Percentiles rank a stretch among this genome's conserved stretches.
These are phyloP conservation scores for Morone saxatilis DNA, from an alignment of 2,113 vertebrate genomes.

Conservation along the genomic window DNA sequence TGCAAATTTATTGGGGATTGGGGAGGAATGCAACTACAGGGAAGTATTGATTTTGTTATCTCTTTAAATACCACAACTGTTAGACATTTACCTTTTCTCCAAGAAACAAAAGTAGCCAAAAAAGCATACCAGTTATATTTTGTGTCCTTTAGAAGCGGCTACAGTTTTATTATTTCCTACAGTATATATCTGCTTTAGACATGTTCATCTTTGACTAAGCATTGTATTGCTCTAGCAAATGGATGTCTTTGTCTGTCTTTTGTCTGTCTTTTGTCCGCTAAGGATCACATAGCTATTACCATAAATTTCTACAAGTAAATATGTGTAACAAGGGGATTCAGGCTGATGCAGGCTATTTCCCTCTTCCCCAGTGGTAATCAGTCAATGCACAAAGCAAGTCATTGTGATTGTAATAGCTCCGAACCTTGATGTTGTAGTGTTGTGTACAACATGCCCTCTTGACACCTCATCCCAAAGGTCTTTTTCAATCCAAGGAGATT, in stretches of 20 bases:
- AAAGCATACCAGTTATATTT: background rate
- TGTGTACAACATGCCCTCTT: slow-evolving; percentile 56
- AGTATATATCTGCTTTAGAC: background rate
- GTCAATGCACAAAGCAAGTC: slow-evolving; percentile 67
- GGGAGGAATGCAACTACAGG: background rate
- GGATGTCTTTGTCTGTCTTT: slow-evolving; percentile 5
- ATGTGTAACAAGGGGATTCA: slow-evolving; percentile 54
- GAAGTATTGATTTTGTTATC: slow-evolving; percentile 42
- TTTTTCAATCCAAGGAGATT: slow-evolving; percentile 60
- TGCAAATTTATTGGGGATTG: background rate
- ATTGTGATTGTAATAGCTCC: slow-evolving; percentile 57
- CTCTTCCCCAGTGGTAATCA: slow-evolving; percentile 66
- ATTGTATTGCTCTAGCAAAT: slow-evolving; percentile 13
- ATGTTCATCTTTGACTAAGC: background rate
- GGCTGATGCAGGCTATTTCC: slow-evolving; percentile 51
- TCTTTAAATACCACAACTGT: slow-evolving; percentile 13
- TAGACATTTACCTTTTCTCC: background rate
- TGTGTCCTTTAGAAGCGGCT: background rate
- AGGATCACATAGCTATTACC: slow-evolving; percentile 50
- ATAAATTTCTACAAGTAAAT: slow-evolving; percentile 59
- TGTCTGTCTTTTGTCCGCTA: slow-evolving; percentile 10
- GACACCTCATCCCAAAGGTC: slow-evolving; percentile 62
- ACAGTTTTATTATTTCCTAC: background rate
- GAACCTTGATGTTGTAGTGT: slow-evolving; percentile 45
- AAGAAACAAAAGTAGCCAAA: background rate